A percentile compares a stretch with the other conserved stretches of the same genome.
Conservation (phyloP, 2,888 invertebrate genomes). For the Xylophagus ater region DNA sequence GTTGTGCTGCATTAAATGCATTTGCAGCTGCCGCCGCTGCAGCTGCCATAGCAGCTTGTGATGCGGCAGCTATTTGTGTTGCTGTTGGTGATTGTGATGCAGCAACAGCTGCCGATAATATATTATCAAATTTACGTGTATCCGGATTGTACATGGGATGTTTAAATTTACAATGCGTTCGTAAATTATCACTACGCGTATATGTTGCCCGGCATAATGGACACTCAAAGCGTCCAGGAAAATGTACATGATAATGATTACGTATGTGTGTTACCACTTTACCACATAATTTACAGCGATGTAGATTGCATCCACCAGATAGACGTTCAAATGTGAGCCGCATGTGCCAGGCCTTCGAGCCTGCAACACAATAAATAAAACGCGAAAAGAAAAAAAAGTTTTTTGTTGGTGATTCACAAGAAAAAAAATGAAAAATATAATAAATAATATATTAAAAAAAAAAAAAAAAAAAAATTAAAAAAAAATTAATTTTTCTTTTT, state of each 20-base stretch:
- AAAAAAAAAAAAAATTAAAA: conserved; percentile 8
- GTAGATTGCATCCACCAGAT: conserved; percentile 85
- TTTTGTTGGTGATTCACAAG: conserved; percentile 37
- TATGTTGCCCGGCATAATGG: conserved; percentile 83
- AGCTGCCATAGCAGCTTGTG: conserved; percentile 37
- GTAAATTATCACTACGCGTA: conserved; percentile 85
- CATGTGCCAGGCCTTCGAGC: conserved; percentile 92
- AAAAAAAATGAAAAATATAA: conserved; percentile 20
- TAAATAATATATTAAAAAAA: conserved; percentile 11
- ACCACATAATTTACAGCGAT: conserved; percentile 88
- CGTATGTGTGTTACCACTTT: conserved; percentile 91
- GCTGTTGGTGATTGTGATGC: conserved; percentile 44
- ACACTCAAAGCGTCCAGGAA: conserved; percentile 85
- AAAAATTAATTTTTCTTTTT: background rate
- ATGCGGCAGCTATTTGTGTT: conserved; percentile 43
- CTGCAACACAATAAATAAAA: conserved; percentile 52
- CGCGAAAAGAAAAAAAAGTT: conserved; percentile 37
- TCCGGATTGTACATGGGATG: conserved; percentile 79
- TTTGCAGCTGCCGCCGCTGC: conserved; percentile 36
- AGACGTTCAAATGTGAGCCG: conserved; percentile 88
- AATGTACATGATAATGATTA: conserved; percentile 90
- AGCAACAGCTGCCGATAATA: conserved; percentile 46
- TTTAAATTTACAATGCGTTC: conserved; percentile 88
- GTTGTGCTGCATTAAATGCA: conserved; percentile 31
- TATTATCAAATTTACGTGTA: conserved; percentile 74